phyloP scores from a whole-genome alignment of 1,140 invertebrate genomes.

The Ectropis grisescens region DNA sequence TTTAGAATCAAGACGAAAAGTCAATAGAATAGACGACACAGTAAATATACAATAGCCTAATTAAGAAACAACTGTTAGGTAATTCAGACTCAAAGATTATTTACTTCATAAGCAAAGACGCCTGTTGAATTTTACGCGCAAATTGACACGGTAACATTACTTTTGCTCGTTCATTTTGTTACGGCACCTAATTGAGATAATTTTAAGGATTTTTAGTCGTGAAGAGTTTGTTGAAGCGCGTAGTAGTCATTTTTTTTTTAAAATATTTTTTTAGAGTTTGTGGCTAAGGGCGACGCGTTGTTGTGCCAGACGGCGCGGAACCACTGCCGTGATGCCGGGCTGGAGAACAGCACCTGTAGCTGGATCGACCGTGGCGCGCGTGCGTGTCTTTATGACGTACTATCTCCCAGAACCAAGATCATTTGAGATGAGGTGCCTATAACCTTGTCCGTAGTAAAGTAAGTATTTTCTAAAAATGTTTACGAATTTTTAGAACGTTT shows the following conservation, averaged over 20 bases:
- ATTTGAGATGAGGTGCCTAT: too few species aligned
- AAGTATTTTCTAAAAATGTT: too few species aligned
- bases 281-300: slow-evolving; percentile 17
- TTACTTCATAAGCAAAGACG: slow-evolving; percentile 16
- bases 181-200: background rate
- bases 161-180: background rate
- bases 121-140: slow-evolving; percentile 54
- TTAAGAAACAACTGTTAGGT: too few species aligned
- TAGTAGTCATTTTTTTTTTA: slow-evolving; percentile 11
- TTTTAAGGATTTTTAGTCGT: too few species aligned
- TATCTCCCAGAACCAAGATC: too few species aligned
- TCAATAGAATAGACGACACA: too few species aligned
- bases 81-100: too few species aligned
- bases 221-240: slow-evolving; percentile 17
- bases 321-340: slow-evolving; percentile 35
- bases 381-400: slow-evolving; percentile 63
- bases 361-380: slow-evolving; percentile 60
- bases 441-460: too few species aligned
- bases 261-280: background rate
- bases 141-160: slow-evolving; percentile 16
- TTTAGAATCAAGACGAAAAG: too few species aligned
- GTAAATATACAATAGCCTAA: too few species aligned
- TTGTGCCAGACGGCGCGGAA: slow-evolving; percentile 26
- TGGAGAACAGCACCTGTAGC: slow-evolving; percentile 64
- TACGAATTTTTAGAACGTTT: too few species aligned